Base-by-base conservation (phyloP, 35 echinoderm and acorn worm species). In the Stichopus chloronotus region DNA sequence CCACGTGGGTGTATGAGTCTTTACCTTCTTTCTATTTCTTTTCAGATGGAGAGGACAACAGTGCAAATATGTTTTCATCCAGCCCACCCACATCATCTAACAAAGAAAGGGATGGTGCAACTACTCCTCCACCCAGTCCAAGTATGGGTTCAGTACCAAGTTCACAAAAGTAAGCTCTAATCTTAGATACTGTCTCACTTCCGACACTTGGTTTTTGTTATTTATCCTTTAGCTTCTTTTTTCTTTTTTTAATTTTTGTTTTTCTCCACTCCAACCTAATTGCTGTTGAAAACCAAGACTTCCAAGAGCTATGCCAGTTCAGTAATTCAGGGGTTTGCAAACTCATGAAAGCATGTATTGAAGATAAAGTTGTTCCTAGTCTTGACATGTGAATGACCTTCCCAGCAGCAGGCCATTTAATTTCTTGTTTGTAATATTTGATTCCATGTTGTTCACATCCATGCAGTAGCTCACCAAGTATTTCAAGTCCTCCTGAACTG, bases 61-160 rank as follows among this genome's bases (percentile, higher is more conserved):
- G 92, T 63, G 58, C 55, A 76, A 92, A 60, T 82, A 74, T 92
- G 56, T 88, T 97, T 23, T 97, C 96, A 17, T 97, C 96, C 30
- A 97, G 96, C 87, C 95, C 97, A 52, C 97, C 97, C 7, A 59
- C 68, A 13, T 25, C 91, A 43, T 61, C 69, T 16, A 91, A 57
- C 22, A 93, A 87, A 59, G 86, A 90, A 10, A 93, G 65, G 30
- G 94, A 86, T n/a, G 96, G 83, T 1, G 90, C 90, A 54, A 86
- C 91, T 52, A 96, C 97, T 8, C 97, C 97, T 65, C 97, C 97
- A 22, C 88, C 97, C 16, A 98, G 97, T 78, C 97, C 97, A 11
- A 94, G 93, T 59, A 90, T 96, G 79, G 87, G 87, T 71, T 89
- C 87, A 58, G 52, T 85, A 10, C 72, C 90, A 23, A 14, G 90